These are phyloP conservation scores for Caenorhabditis sp. DNA, from an alignment of 2,888 invertebrate species.

Conservation along the genomic window DNA sequence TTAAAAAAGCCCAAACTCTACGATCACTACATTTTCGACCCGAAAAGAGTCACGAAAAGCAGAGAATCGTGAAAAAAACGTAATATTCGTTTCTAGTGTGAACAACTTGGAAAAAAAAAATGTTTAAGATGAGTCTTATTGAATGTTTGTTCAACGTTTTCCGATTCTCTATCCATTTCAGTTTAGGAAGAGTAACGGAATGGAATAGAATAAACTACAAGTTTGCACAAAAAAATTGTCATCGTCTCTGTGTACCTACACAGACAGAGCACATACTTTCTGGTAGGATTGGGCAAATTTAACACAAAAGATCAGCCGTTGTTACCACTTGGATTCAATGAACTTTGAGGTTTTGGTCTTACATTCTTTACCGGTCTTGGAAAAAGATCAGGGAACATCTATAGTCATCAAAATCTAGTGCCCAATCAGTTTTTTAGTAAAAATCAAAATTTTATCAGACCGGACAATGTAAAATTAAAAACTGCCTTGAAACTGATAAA, in stretches of 20 bases:
- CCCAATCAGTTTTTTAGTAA: too few species aligned
- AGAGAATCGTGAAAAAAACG: slow-evolving; percentile 3
- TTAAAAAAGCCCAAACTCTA: not conserved
- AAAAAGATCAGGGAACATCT: too few species aligned
- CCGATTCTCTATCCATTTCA: slow-evolving; percentile 20
- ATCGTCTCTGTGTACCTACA: slow-evolving; percentile 34
- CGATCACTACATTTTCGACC: not conserved
- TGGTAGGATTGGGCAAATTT: slow-evolving; percentile 25
- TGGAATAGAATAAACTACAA: slow-evolving; percentile 43
- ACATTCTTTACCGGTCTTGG: not conserved
- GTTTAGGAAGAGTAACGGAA: slow-evolving; percentile 6
- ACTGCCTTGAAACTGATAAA: slow-evolving; percentile 11
- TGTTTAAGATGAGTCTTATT: not conserved
- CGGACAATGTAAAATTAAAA: slow-evolving; percentile 7
- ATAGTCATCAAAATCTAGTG: not conserved
- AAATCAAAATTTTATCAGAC: not conserved
- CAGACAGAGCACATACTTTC: slow-evolving; percentile 30
- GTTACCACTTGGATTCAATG: slow-evolving; percentile 25
- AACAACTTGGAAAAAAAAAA: slow-evolving; percentile 8
- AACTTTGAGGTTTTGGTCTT: slow-evolving; percentile 34
- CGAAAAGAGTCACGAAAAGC: not conserved
- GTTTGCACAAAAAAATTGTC: slow-evolving; percentile 40
- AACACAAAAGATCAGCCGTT: slow-evolving; percentile 20
- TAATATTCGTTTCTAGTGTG: slow-evolving; percentile 39
- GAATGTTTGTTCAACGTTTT: slow-evolving; percentile 32